Evolutionary conservation across 2,797 vertebrate species (phyloP).

Genomic region (Lithobates sylvaticus): DNA sequence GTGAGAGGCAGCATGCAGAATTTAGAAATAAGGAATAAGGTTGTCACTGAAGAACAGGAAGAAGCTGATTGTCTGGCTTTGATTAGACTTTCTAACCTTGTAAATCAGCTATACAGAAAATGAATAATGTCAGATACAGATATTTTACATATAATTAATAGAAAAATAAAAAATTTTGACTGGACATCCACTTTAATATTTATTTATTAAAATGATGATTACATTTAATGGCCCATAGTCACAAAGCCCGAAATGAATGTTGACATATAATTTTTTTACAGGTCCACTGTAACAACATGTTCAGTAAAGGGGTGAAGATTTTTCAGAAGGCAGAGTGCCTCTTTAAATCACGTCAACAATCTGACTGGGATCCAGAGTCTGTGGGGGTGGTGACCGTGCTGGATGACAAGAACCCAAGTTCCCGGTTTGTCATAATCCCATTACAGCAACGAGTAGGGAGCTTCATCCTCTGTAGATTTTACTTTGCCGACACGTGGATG

Average conservation of each 20-base stretch:
- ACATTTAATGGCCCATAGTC: too few relatives aligned
- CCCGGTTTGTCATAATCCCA: constrained; percentile 87
- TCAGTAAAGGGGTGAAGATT: constrained; percentile 88
- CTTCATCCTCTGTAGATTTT: constrained; percentile 85
- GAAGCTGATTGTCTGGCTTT: too few relatives aligned
- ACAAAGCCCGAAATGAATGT: neutral
- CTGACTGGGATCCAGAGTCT: constrained; percentile 79
- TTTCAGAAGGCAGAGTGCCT: constrained; percentile 85
- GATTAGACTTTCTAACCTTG: too few relatives aligned
- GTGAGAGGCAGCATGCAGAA: too few relatives aligned
- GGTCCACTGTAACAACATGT: constrained; percentile 97
- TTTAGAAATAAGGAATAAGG: too few relatives aligned
- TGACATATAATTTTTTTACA: constrained; percentile 62
- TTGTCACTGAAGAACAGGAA: too few relatives aligned
- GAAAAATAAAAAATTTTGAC: too few relatives aligned
- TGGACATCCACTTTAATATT: too few relatives aligned
- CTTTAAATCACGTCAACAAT: constrained; percentile 82
- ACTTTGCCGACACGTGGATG: constrained; percentile 90
- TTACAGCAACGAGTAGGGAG: constrained; percentile 80
- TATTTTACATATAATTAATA: too few relatives aligned
- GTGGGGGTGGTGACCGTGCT: constrained; percentile 83
- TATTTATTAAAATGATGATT: too few relatives aligned
- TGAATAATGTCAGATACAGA: too few relatives aligned
- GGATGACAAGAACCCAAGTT: constrained; percentile 90
- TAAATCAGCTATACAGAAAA: too few relatives aligned